Conservation (phyloP, 2,113 vertebrate genomes). For the Suricata suricatta region DNA sequence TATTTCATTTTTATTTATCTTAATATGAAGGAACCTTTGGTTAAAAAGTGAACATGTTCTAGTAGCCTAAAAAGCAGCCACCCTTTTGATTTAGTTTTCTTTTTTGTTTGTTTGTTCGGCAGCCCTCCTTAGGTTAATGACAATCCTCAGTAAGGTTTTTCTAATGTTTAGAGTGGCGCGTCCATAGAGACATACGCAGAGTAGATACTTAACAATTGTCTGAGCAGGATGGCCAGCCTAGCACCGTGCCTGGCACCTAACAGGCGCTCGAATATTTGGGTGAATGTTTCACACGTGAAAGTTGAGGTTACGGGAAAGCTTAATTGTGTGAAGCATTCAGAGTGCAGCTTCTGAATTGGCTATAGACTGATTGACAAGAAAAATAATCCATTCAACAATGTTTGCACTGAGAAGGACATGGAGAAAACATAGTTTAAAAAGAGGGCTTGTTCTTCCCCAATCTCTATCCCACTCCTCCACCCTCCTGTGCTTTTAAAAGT, state of each 20-base stretch:
- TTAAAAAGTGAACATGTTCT: neutral
- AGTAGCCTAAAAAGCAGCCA: neutral
- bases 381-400: neutral
- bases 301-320: neutral
- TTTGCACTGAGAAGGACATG: neutral
- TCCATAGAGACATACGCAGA: neutral
- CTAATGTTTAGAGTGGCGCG: neutral
- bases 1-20: neutral
- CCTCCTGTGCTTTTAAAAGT: conserved; percentile 48
- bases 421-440: conserved; percentile 16
- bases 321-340: neutral
- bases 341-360: neutral
- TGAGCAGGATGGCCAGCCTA: neutral
- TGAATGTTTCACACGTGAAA: neutral
- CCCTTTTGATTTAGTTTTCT: neutral
- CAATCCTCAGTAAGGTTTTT: neutral
- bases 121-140: neutral
- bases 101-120: neutral
- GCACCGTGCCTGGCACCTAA: neutral
- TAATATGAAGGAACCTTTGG: neutral
- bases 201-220: neutral
- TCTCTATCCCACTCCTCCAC: neutral
- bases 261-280: neutral
- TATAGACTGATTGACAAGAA: neutral
- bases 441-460: neutral